phyloP scores from a whole-genome alignment of 2,113 vertebrate genomes.

The Pipa parva region DNA sequence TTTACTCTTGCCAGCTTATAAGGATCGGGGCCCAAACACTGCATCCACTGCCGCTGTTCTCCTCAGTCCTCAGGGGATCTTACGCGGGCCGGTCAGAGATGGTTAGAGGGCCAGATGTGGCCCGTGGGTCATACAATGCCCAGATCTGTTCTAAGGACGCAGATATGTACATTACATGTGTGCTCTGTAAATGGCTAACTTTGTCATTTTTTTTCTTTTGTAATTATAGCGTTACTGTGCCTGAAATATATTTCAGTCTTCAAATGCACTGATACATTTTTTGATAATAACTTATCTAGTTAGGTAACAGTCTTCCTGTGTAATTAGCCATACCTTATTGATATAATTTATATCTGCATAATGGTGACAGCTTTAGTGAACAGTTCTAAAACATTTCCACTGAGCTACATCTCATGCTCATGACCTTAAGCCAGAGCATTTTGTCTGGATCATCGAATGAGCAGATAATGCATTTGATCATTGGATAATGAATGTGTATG shows the following conservation, averaged over 20 bases:
- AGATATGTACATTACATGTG: not conserved
- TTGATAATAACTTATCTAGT: slow-evolving; percentile 30
- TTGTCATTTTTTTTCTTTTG: not conserved
- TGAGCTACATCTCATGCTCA: slow-evolving; percentile 30
- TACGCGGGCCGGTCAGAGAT: no score
- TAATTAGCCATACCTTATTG: slow-evolving; percentile 37
- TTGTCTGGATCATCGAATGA: slow-evolving; percentile 27
- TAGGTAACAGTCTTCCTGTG: slow-evolving; percentile 34
- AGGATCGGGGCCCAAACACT: no score
- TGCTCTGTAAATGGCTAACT: not conserved
- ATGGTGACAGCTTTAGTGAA: slow-evolving; percentile 25
- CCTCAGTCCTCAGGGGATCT: no score
- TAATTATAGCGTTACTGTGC: not conserved
- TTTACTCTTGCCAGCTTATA: no score
- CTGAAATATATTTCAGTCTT: slow-evolving; percentile 10
- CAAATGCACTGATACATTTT: slow-evolving; percentile 31
- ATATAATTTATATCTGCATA: slow-evolving; percentile 35
- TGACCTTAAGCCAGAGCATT: slow-evolving; percentile 32
- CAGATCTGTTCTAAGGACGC: not conserved
- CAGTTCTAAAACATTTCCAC: slow-evolving; percentile 37
- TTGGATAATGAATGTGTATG: slow-evolving; percentile 39
- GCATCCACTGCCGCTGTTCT: no score
- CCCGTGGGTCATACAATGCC: no score
- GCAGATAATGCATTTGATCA: slow-evolving; percentile 35
- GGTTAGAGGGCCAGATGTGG: no score